Base-by-base conservation (phyloP, 1,140 invertebrate genomes). In the Temnothorax longispinosus region DNA sequence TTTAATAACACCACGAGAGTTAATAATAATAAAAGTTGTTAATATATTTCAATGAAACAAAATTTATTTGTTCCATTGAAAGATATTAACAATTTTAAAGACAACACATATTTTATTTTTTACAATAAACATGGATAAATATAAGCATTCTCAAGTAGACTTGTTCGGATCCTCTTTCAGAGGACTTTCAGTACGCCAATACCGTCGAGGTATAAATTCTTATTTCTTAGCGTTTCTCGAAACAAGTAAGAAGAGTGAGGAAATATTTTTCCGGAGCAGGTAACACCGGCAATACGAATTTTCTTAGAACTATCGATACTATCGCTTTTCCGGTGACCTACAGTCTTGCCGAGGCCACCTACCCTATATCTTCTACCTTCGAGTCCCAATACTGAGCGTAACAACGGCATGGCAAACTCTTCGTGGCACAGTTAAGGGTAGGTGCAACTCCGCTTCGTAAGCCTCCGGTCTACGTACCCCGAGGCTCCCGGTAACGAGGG, bases 251-350 rank as follows among this genome's bases (percentile, higher is more conserved):
- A 64, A 69, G 85, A 74, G 60, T 5, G 69, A 85, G 85, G 85
- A 35, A 38, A 50, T 65, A 78, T 78, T 67, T 52, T 67, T 35
- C 32, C 47, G 21, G 27, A 67, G 13, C 13, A 10, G 15, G 18
- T 92, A 88, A 90, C 85, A 92, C 92, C 78, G 60, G 58, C 58
- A 76, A 54, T 67, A 69, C 87, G 80, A 91, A 85, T 91, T 91
- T 88, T 54, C 81, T 65, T 74, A 21, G 27, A 81, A 76, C 60
- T 85, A 78, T 74, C 67, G 58, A 18, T 15, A 77, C 54, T 77
- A 72, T 76, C 81, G 54, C 21, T 65, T 47, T 21, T 47, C 32
- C 18, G 32, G 32, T 41, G 44, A 64, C 27, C 56, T 74, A 41
- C 54, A 71, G 27, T 76, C 62, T 56, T 74, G 74, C 13, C 52